Evolutionary conservation across 2,797 vertebrate genomes (phyloP).

Genomic region (Pachyuromys duprasi): DNA sequence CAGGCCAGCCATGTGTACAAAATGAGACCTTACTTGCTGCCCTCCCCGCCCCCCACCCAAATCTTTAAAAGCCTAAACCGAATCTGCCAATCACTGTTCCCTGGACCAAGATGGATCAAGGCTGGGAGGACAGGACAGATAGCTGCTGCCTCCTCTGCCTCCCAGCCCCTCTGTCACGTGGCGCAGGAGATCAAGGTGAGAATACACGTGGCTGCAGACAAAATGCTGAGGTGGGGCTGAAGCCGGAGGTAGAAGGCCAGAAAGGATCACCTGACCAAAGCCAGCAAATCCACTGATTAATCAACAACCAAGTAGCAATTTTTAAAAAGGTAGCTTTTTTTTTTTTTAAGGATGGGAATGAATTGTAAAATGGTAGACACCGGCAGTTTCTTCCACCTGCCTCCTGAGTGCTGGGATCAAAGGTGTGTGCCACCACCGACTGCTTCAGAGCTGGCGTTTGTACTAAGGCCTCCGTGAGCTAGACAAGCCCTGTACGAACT

Average conservation of each 20-base stretch:
- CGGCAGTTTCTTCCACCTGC: background rate
- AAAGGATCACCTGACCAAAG: constrained; percentile 4
- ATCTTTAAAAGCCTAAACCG: background rate
- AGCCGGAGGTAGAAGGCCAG: too few species aligned
- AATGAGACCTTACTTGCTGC: background rate
- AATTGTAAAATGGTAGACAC: background rate
- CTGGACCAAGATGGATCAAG: background rate
- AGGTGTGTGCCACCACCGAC: background rate
- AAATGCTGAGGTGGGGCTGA: background rate
- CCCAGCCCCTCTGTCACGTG: background rate
- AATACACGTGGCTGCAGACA: too few species aligned
- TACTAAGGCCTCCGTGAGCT: background rate
- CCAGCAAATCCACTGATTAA: background rate
- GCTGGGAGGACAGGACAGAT: background rate
- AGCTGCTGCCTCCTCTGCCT: too few species aligned
- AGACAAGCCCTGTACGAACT: background rate
- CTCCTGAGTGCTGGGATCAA: background rate
- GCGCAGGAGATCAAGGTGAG: background rate
- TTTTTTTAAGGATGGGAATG: background rate
- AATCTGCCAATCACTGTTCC: background rate
- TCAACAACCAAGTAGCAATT: background rate
- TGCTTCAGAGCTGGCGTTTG: background rate
- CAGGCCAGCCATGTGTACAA: background rate
- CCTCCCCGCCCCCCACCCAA: background rate
- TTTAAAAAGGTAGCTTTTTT: background rate